phyloP scores from a whole-genome alignment of 2,888 invertebrate genomes.

The Phymatocera aterrima region DNA sequence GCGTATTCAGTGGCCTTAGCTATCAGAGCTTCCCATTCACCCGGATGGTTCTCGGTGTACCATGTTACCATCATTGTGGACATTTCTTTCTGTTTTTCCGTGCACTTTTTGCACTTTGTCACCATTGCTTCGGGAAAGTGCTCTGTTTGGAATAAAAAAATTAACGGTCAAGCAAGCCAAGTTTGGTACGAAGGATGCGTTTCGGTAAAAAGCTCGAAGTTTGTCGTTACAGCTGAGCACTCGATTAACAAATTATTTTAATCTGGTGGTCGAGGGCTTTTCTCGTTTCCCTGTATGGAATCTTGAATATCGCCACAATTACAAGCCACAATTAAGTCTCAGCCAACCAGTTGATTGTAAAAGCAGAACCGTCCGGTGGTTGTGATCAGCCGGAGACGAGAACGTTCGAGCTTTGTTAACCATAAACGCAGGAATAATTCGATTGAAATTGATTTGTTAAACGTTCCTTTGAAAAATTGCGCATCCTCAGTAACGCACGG shows the following conservation, averaged over 20 bases:
- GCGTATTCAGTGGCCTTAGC: conserved; percentile 50
- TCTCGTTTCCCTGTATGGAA: too few species aligned
- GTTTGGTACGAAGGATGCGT: not conserved
- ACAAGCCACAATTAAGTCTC: too few species aligned
- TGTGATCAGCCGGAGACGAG: not conserved
- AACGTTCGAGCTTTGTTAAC: not conserved
- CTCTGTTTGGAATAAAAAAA: conserved; percentile 50
- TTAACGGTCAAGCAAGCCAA: not conserved
- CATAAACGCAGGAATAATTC: not conserved
- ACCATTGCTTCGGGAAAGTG: conserved; percentile 62
- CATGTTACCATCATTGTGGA: conserved; percentile 60
- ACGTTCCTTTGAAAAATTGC: conserved; percentile 61
- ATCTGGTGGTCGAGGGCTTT: too few species aligned
- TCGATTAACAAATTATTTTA: not conserved
- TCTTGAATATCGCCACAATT: too few species aligned
- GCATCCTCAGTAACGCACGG: conserved; percentile 63
- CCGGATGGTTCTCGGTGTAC: conserved; percentile 60
- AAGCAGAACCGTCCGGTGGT: too few species aligned
- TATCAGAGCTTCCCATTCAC: conserved; percentile 58
- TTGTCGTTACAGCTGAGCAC: not conserved
- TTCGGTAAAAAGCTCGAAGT: not conserved
- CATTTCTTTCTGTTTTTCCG: conserved; percentile 59
- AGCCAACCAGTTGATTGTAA: too few species aligned
- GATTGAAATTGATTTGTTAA: not conserved
- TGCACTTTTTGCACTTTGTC: conserved; percentile 64